phyloP scores from a whole-genome alignment of 2,113 vertebrate genomes.

The Ginglymostoma cirratum region DNA sequence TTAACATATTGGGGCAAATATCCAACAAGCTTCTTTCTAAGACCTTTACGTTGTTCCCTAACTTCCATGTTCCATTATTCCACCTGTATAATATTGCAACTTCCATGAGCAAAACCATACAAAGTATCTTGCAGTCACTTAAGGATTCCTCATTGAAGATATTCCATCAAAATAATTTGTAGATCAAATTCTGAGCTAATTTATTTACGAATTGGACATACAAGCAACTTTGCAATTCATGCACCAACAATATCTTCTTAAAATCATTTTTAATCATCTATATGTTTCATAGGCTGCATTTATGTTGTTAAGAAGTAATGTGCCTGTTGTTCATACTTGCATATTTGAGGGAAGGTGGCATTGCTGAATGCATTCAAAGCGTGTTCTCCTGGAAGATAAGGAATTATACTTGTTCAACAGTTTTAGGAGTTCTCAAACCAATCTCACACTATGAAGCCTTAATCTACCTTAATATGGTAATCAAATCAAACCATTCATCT shows the following conservation, averaged over 20 bases:
- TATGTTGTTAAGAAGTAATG: not conserved
- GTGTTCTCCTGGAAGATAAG: not conserved
- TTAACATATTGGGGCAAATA: not conserved
- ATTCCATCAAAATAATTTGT: not conserved
- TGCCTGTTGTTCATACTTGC: not conserved
- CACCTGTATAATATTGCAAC: not conserved
- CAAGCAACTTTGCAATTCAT: not conserved
- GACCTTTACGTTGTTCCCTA: not conserved
- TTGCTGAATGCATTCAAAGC: not conserved
- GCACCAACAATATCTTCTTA: not conserved
- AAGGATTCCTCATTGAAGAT: not conserved
- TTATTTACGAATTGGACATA: not conserved
- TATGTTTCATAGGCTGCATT: not conserved
- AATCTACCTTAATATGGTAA: not conserved
- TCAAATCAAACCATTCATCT: not conserved
- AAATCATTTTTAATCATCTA: not conserved
- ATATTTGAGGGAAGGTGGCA: not conserved
- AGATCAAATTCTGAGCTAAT: not conserved
- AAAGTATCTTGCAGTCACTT: not conserved
- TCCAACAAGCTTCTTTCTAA: not conserved
- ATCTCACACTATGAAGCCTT: not conserved
- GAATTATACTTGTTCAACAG: not conserved
- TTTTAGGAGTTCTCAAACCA: not conserved
- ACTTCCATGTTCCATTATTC: not conserved
- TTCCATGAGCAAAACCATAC: not conserved